Conservation (phyloP, 2,888 invertebrate genomes). For the Drosophila diplacantha region DNA sequence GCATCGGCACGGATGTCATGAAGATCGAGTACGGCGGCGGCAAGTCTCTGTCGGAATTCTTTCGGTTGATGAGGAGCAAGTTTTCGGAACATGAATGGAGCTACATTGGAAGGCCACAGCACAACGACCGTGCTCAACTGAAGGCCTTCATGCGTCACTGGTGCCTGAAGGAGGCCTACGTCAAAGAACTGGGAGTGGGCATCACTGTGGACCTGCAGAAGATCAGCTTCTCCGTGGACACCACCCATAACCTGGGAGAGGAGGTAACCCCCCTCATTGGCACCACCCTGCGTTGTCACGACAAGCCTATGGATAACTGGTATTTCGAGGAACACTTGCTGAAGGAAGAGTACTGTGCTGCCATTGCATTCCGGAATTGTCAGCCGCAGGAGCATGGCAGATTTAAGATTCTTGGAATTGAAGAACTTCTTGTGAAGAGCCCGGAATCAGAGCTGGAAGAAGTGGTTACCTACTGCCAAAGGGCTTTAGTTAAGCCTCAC, state of each 20-base stretch:
- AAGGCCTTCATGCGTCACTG: slow-evolving; percentile 91
- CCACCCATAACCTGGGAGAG: slow-evolving; percentile 79
- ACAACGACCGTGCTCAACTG: slow-evolving; percentile 83
- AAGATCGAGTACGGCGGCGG: slow-evolving; percentile 86
- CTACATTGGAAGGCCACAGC: slow-evolving; percentile 80
- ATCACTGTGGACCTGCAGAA: slow-evolving; percentile 87
- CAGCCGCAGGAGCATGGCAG: slow-evolving; percentile 56
- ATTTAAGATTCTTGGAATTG: slow-evolving; percentile 81
- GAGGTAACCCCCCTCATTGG: slow-evolving; percentile 80
- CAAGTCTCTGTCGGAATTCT: slow-evolving; percentile 87
- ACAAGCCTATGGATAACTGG: slow-evolving; percentile 82
- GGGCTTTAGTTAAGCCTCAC: slow-evolving; percentile 65
- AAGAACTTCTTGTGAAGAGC: slow-evolving; percentile 80
- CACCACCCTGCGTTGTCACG: slow-evolving; percentile 83
- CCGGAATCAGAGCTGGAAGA: slow-evolving; percentile 44
- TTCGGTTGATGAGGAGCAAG: slow-evolving; percentile 90
- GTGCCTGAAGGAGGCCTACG: slow-evolving; percentile 96
- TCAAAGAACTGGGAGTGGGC: slow-evolving; percentile 93
- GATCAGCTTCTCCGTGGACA: slow-evolving; percentile 85
- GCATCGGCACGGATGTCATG: slow-evolving; percentile 93
- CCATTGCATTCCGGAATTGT: slow-evolving; percentile 82
- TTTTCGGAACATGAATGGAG: slow-evolving; percentile 90
- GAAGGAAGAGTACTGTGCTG: slow-evolving; percentile 86
- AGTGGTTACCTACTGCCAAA: slow-evolving; percentile 64
- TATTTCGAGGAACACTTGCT: slow-evolving; percentile 90